A percentile compares a stretch with the other conserved stretches of the same genome.
Evolutionary conservation across 2,797 vertebrate species (phyloP).

Genomic region (Syndactyla subalaris): DNA sequence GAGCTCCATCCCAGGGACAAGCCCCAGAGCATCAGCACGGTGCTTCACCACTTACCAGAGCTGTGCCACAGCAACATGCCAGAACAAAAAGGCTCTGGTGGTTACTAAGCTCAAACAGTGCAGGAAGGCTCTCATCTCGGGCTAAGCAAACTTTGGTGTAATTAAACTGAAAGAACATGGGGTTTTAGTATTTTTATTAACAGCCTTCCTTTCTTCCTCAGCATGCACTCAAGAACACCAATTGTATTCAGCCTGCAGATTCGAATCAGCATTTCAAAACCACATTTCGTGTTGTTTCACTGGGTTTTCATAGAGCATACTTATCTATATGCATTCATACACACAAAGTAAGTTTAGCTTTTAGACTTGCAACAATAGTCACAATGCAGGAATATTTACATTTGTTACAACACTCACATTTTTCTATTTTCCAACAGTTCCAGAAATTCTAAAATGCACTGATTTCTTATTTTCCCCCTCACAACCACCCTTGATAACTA

Average conservation of each 20-base stretch:
- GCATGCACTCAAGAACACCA: neutral
- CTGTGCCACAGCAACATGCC: fast-evolving
- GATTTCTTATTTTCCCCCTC: neutral
- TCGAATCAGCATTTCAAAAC: neutral
- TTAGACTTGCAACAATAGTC: neutral
- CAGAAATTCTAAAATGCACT: neutral
- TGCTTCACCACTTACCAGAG: neutral
- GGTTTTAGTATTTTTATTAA: neutral
- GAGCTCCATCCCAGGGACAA: neutral
- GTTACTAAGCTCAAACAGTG: neutral
- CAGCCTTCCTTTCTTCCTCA: neutral
- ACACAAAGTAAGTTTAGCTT: neutral
- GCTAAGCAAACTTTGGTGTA: neutral
- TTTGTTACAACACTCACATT: neutral
- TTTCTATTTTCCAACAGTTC: neutral
- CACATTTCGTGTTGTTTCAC: neutral
- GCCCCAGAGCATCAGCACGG: neutral
- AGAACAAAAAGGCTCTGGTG: neutral
- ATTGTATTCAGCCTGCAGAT: neutral
- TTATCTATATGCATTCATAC: neutral
- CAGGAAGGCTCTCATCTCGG: neutral
- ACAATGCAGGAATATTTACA: neutral
- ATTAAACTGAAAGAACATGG: neutral
- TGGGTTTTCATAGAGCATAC: neutral
- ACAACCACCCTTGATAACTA: neutral